phyloP scores from a whole-genome alignment of 2,113 vertebrate genomes.

The Callospermophilus lateralis region DNA sequence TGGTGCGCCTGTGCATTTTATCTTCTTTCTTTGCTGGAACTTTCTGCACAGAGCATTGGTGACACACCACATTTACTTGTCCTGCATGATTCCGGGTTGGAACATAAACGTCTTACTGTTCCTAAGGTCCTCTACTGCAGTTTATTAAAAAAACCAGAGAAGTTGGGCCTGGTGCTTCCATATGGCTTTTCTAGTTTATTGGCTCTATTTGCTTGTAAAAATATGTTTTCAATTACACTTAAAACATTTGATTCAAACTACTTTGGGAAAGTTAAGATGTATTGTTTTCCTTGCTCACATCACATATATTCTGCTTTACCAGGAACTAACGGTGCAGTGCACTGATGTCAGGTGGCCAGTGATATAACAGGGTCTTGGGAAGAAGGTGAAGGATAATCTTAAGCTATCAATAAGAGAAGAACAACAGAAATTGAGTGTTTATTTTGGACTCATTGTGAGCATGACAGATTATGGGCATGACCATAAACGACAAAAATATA shows the following conservation, averaged over 20 bases:
- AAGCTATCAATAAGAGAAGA: slow-evolving; percentile 83
- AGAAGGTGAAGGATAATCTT: slow-evolving; percentile 76
- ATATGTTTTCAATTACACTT: slow-evolving; percentile 86
- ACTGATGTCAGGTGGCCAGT: slow-evolving; percentile 69
- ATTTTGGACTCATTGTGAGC: slow-evolving; percentile 69
- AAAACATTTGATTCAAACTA: slow-evolving; percentile 83
- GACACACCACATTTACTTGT: background rate
- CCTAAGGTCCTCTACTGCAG: slow-evolving; percentile 62
- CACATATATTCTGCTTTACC: slow-evolving; percentile 75
- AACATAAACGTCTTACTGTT: slow-evolving; percentile 57
- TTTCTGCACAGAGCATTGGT: slow-evolving; percentile 1
- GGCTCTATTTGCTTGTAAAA: slow-evolving; percentile 83
- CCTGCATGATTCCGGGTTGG: slow-evolving; percentile 47
- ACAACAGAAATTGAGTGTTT: slow-evolving; percentile 73
- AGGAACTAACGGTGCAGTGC: slow-evolving; percentile 67
- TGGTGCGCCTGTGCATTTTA: background rate
- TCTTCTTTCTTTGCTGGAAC: slow-evolving; percentile 37
- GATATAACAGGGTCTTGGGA: slow-evolving; percentile 66
- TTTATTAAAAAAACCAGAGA: slow-evolving; percentile 80
- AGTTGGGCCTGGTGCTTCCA: slow-evolving; percentile 74
- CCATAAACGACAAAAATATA: slow-evolving; percentile 74
- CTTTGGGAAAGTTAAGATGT: slow-evolving; percentile 81
- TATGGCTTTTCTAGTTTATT: slow-evolving; percentile 78
- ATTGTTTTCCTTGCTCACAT: slow-evolving; percentile 78
- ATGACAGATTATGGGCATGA: slow-evolving; percentile 69